These are phyloP conservation scores for Tachysurus vachellii DNA, from an alignment of 2,113 vertebrate genomes.

Conservation along the genomic window DNA sequence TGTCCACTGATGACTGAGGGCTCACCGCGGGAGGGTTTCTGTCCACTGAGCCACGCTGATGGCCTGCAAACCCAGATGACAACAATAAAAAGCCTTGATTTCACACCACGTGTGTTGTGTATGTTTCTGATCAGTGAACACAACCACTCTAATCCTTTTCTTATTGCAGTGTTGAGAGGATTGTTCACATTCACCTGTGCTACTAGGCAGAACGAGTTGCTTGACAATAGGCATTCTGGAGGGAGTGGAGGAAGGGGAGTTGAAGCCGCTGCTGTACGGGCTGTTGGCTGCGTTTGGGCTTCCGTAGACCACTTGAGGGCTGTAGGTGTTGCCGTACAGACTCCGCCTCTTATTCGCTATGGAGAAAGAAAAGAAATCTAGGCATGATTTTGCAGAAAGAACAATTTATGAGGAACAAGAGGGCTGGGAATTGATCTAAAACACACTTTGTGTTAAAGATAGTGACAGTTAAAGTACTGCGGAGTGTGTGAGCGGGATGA, in stretches of 20 bases:
- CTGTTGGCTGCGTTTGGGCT: constrained; percentile 87
- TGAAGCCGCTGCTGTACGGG: constrained; percentile 93
- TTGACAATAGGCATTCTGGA: constrained; percentile 85
- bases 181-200: constrained; percentile 74
- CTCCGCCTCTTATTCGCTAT: constrained; percentile 89
- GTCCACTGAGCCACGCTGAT: constrained; percentile 84
- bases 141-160: no score
- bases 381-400: not conserved
- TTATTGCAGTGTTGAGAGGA: not conserved
- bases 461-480: not conserved
- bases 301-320: constrained; percentile 76
- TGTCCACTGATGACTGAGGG: constrained; percentile 95
- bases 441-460: not conserved
- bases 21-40: constrained; percentile 86
- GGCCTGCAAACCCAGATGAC: constrained; percentile 69
- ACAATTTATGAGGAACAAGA: not conserved
- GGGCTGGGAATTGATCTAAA: not conserved
- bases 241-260: constrained; percentile 92
- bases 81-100: not conserved
- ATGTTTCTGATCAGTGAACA: no score
- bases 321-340: constrained; percentile 88
- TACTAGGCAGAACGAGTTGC: constrained; percentile 87
- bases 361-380: constrained; percentile 48
- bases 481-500: not conserved
- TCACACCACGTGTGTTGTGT: not conserved